Base-by-base conservation (phyloP, 2,888 invertebrate species). In the Dasysyrphus tricinctus region DNA sequence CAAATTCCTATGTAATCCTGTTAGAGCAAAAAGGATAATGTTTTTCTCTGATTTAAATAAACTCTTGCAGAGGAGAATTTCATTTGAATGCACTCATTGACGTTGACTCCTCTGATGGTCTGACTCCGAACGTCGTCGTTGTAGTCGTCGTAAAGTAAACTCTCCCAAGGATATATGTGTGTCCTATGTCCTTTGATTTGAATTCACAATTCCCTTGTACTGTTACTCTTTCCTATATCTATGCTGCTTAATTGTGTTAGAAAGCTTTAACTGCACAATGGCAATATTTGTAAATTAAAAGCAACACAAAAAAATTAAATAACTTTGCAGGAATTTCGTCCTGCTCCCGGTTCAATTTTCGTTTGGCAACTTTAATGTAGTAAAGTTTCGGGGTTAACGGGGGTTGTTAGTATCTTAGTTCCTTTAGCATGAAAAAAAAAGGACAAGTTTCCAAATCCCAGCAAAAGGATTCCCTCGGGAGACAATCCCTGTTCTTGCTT, bases 11-110 rank as follows among this genome's bases (percentile, higher is more conserved):
- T 86, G 81, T 82, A 81, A 86, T 86, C 65, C 81, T 75, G 81
- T 82, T 81, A 79, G 37, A 78, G 82, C 70, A 75, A 86, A 67
- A 82, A 86, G 86, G 78, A 86, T 86, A 86, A 78, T 81, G 70
- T 82, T 86, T 86, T 82, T 47, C 75, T 82, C 74, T 79, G 82
- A 82, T 86, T 86, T 86, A 82, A 86, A 79, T 86, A 86, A 86
- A 86, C 70, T 79, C 78, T 72, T 67, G 16, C 72, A 54, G 75
- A 79, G 51, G 75, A 75, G 67, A 75, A 86, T 86, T 82, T 82
- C 82, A 82, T 86, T 86, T 82, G 75, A 82, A 78, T 86, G 82
- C 82, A 86, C 78, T 81, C 56, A 32, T 29, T 63, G 56, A 49
- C 61, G 70, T 51, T 37, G 29, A 49, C 47, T 73, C 39, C 24